Percentiles rank a stretch among this genome's conserved stretches.
These are phyloP conservation scores for Hippocampus guttulatus DNA, from an alignment of 2,113 vertebrate species.

Conservation along the genomic window DNA sequence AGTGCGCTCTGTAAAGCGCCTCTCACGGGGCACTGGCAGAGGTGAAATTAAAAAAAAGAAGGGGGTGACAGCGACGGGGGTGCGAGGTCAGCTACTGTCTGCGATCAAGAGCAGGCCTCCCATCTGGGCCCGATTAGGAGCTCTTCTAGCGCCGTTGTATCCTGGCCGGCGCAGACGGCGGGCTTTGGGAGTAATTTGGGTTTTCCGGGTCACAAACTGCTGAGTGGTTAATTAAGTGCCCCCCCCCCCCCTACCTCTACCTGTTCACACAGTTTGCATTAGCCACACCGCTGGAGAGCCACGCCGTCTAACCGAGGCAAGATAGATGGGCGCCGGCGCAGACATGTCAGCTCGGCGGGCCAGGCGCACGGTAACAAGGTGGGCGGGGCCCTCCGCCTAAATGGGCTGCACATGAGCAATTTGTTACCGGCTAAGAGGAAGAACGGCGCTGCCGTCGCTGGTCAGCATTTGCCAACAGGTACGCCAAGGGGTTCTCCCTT, in stretches of 20 bases:
- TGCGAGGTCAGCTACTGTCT: constrained; percentile 63
- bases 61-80: neutral
- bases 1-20: constrained; percentile 54
- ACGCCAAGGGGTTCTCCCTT: constrained; percentile 43
- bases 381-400: constrained; percentile 47
- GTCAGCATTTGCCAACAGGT: constrained; percentile 64
- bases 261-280: constrained; percentile 65
- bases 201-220: constrained; percentile 72
- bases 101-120: constrained; percentile 68
- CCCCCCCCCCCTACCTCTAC: constrained; percentile 30
- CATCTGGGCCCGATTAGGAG: constrained; percentile 71
- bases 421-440: constrained; percentile 67
- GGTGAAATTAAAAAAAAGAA: constrained; percentile 49
- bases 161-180: constrained; percentile 50
- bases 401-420: constrained; percentile 68
- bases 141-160: constrained; percentile 47
- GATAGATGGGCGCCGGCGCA: constrained; percentile 50
- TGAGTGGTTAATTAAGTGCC: constrained; percentile 74
- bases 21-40: constrained; percentile 37
- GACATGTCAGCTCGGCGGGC: constrained; percentile 44
- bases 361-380: constrained; percentile 49
- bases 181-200: constrained; percentile 71
- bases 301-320: constrained; percentile 41
- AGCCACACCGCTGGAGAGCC: constrained; percentile 45
- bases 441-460: constrained; percentile 54